Evolutionary conservation across 2,113 vertebrate species (phyloP).

Genomic region (Geothlypis trichas): DNA sequence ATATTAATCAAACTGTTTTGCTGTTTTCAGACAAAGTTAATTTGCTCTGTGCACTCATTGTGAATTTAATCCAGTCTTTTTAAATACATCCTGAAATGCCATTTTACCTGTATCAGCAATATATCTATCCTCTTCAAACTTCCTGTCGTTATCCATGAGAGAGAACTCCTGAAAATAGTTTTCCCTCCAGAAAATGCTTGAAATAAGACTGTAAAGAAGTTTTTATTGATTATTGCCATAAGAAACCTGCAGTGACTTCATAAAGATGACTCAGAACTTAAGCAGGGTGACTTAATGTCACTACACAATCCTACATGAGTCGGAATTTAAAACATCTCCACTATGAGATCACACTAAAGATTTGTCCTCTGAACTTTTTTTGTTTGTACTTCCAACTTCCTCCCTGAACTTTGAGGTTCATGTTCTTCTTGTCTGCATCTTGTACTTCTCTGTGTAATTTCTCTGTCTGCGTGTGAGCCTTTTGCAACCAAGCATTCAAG

Average conservation of each 20-base stretch:
- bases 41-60: not conserved
- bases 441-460: not conserved
- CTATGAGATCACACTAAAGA: not conserved
- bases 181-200: not conserved
- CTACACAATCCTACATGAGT: not conserved
- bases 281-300: not conserved
- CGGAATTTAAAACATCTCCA: not conserved
- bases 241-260: constrained; percentile 35
- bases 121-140: not conserved
- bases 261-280: constrained; percentile 29
- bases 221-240: not conserved
- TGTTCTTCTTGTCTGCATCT: not conserved
- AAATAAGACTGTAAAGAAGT: not conserved
- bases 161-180: not conserved
- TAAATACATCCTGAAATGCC: not conserved
- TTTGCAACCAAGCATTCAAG: not conserved
- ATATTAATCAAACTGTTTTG: not conserved
- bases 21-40: not conserved
- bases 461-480: not conserved
- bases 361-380: not conserved
- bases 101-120: not conserved
- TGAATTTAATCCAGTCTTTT: not conserved
- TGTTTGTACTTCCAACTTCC: not conserved
- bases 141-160: not conserved
- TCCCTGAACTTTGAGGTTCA: not conserved